Percentiles rank a stretch among this genome's conserved stretches.
Conservation (phyloP, 2,113 vertebrate genomes). For the Daubentonia madagascariensis region DNA sequence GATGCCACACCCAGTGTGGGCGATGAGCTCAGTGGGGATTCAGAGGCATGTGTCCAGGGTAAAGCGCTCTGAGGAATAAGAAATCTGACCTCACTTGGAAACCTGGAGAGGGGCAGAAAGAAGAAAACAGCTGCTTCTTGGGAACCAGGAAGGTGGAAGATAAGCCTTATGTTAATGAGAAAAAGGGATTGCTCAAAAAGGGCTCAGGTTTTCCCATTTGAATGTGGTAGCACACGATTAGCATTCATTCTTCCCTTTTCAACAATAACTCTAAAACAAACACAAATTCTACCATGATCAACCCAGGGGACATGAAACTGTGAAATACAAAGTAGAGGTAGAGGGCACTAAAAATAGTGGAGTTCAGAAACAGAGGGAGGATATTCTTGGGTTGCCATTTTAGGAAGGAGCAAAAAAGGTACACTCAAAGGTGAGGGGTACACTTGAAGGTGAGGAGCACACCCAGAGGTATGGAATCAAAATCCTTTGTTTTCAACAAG, state of each 20-base stretch:
- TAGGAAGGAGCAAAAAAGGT: background rate
- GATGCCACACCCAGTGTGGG: background rate
- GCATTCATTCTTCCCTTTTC: background rate
- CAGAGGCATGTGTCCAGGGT: background rate
- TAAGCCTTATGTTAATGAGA: background rate
- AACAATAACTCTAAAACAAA: background rate
- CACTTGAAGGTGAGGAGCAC: background rate
- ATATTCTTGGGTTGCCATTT: background rate
- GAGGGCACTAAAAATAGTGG: background rate
- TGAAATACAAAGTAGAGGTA: background rate
- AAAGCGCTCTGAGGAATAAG: background rate
- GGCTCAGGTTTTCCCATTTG: background rate
- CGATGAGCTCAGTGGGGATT: background rate
- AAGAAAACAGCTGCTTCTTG: background rate
- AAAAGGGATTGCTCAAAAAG: background rate
- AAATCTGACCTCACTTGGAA: conserved; percentile 1
- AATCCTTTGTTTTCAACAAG: background rate
- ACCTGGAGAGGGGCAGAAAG: background rate
- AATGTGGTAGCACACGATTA: background rate
- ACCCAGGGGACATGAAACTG: background rate
- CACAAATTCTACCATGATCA: background rate
- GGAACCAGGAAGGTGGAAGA: background rate
- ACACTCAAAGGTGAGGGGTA: background rate
- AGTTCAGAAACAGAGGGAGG: background rate
- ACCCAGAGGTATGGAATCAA: background rate